Evolutionary conservation across 2,888 invertebrate genomes (phyloP).

Genomic region (Torymus aiolomorphi): DNA sequence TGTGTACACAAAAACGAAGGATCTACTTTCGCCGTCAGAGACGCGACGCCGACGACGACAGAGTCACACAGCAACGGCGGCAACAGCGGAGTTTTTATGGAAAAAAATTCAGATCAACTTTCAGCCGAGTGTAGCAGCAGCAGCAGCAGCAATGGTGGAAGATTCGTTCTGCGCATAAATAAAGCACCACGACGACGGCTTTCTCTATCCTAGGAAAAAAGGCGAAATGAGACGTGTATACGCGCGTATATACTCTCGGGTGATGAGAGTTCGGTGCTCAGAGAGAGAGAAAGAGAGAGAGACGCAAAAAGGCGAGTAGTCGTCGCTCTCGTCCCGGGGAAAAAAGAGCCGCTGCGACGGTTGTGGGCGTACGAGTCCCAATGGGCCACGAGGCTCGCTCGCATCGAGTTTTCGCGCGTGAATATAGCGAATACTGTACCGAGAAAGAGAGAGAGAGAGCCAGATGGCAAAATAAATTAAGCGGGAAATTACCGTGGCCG

Average conservation of each 20-base stretch:
- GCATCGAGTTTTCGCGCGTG: constrained; percentile 23
- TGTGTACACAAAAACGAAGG: not conserved
- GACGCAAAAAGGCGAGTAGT: not conserved
- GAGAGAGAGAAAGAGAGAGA: constrained; percentile 36
- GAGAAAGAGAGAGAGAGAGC: not conserved
- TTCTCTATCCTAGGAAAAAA: not conserved
- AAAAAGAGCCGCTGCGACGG: not conserved
- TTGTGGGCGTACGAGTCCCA: not conserved
- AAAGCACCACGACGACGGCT: not conserved
- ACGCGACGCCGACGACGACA: not conserved
- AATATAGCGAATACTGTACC: too few relatives aligned
- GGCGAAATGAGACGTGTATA: constrained; percentile 6
- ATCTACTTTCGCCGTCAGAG: constrained; percentile 18
- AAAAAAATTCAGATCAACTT: constrained; percentile 40
- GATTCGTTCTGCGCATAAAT: constrained; percentile 15
- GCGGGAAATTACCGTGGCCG: constrained; percentile 29
- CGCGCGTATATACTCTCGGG: not conserved
- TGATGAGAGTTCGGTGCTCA: constrained; percentile 20
- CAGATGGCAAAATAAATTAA: constrained; percentile 47
- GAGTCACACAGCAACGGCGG: too few relatives aligned
- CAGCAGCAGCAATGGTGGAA: not conserved
- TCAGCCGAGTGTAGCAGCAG: not conserved
- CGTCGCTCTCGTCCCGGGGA: not conserved
- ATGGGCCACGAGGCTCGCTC: not conserved
- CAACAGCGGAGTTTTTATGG: not conserved